Evolutionary conservation across 2,797 vertebrate genomes (phyloP).

Genomic region (Gouania willdenowi): DNA sequence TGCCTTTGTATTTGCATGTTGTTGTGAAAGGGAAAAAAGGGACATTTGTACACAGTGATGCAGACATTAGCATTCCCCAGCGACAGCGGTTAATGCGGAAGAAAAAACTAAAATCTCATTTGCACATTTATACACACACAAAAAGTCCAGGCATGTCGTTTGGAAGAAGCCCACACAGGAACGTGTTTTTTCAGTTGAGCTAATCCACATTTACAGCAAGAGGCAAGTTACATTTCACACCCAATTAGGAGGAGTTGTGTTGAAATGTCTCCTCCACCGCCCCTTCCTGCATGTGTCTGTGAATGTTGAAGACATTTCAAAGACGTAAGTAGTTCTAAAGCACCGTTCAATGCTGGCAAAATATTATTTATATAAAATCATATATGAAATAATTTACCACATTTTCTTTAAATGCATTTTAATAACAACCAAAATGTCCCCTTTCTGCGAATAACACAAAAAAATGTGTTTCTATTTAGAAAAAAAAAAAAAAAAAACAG

Average conservation of each 20-base stretch:
- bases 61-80: background rate
- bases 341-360: too few relatives aligned
- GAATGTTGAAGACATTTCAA: conserved; percentile 12
- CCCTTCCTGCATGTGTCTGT: conserved; percentile 1
- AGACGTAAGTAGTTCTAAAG: too few relatives aligned
- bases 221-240: conserved; percentile 39
- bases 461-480: too few relatives aligned
- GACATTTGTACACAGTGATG: conserved; percentile 1
- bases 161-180: background rate
- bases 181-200: conserved; percentile 3
- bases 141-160: background rate
- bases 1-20: background rate
- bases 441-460: too few relatives aligned
- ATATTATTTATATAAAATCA: too few relatives aligned
- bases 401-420: too few relatives aligned
- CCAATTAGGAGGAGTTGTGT: conserved; percentile 20
- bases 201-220: conserved; percentile 24
- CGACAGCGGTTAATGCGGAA: background rate
- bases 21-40: background rate
- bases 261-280: background rate
- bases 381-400: too few relatives aligned
- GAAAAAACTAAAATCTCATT: conserved; percentile 3
- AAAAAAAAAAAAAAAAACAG: too few relatives aligned
- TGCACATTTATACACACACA: background rate
- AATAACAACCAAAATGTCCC: too few relatives aligned